A percentile compares a stretch with the other conserved stretches of the same genome.
phyloP scores from a whole-genome alignment of 2,113 vertebrate species.

The Petromus typicus region DNA sequence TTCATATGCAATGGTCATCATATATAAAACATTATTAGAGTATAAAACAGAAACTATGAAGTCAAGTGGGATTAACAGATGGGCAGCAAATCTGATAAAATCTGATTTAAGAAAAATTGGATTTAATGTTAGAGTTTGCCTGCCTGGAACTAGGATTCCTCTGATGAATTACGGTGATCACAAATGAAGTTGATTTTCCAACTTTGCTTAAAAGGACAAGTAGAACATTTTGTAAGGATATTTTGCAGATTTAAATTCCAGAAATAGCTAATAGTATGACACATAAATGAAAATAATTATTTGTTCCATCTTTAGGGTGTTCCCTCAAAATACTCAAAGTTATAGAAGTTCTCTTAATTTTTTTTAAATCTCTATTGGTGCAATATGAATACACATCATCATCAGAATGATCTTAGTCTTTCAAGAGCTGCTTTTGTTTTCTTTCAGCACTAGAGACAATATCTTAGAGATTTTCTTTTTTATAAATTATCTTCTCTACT shows the following conservation, averaged over 20 bases:
- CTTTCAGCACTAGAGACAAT: neutral
- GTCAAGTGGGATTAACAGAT: constrained; percentile 46
- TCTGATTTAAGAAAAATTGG: neutral
- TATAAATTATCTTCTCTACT: neutral
- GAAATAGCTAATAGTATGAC: neutral
- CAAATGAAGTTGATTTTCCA: neutral
- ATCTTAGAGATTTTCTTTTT: neutral
- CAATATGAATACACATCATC: too few relatives aligned
- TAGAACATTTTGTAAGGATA: neutral
- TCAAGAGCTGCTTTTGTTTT: neutral
- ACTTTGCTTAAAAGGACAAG: neutral
- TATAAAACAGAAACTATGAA: neutral
- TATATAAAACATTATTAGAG: constrained; percentile 46
- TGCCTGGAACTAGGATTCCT: neutral
- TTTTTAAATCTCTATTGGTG: too few relatives aligned
- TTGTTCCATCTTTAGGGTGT: too few relatives aligned
- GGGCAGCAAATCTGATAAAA: constrained; percentile 35
- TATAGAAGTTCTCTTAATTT: too few relatives aligned
- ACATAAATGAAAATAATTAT: too few relatives aligned
- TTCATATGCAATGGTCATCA: neutral
- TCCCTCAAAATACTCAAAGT: neutral
- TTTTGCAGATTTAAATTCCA: neutral
- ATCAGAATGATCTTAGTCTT: neutral
- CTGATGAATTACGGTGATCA: neutral
- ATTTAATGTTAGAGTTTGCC: constrained; percentile 17